phyloP scores from a whole-genome alignment of 2,888 invertebrate genomes.

The Phlogophora meticulosa region DNA sequence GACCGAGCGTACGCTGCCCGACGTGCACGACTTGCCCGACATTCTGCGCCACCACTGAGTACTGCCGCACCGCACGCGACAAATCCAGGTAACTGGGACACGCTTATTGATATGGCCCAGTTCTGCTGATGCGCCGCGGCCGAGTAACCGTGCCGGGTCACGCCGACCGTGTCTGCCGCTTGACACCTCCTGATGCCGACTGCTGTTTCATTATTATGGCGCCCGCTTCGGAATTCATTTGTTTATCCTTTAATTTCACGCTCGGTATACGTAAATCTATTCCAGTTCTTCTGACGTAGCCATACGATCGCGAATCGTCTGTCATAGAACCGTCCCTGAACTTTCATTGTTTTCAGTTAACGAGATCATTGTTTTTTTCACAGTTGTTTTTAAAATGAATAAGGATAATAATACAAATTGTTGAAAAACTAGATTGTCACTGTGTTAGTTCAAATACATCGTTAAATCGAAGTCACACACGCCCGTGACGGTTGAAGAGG shows the following conservation, averaged over 20 bases:
- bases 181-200: constrained; percentile 88
- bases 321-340: constrained; percentile 81
- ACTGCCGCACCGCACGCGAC: constrained; percentile 71
- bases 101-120: constrained; percentile 89
- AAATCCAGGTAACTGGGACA: constrained; percentile 86
- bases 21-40: constrained; percentile 91
- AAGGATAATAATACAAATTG: constrained; percentile 28
- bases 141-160: constrained; percentile 81
- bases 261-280: constrained; percentile 85
- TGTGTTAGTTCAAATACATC: constrained; percentile 36
- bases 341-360: constrained; percentile 82
- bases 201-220: constrained; percentile 88
- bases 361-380: constrained; percentile 71
- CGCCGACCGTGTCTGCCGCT: constrained; percentile 87
- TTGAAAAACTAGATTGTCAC: constrained; percentile 43
- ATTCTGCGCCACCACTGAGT: constrained; percentile 82
- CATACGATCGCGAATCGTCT: constrained; percentile 84
- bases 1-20: constrained; percentile 90
- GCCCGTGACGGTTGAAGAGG: constrained; percentile 38
- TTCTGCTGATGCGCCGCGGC: constrained; percentile 83
- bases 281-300: constrained; percentile 88
- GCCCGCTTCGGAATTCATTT: constrained; percentile 86
- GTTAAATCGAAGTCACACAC: constrained; percentile 40
- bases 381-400: constrained; percentile 54
- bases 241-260: constrained; percentile 91